Conservation (phyloP, 2,113 vertebrate species). For the Pogonocichla stellata region DNA sequence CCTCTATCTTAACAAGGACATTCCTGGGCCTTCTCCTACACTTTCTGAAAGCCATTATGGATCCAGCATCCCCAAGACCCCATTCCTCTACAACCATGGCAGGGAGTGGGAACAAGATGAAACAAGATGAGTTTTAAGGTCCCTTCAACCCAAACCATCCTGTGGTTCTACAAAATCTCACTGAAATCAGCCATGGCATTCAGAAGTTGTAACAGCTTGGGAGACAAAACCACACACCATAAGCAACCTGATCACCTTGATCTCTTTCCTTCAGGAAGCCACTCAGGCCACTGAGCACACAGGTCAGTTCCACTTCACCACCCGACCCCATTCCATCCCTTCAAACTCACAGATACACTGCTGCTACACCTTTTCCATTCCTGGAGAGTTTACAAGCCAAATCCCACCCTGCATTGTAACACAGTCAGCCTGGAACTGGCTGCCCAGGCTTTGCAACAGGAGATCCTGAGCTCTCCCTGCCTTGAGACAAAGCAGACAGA, state of each 20-base stretch:
- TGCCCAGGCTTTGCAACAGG: not conserved
- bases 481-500: not conserved
- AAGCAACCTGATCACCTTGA: not conserved
- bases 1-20: not conserved
- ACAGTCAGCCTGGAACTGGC: not conserved
- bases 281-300: not conserved
- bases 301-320: not conserved
- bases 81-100: rapidly evolving
- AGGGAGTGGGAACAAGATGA: not conserved
- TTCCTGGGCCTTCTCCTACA: not conserved
- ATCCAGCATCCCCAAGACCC: not conserved
- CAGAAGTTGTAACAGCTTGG: not conserved
- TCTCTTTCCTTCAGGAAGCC: not conserved
- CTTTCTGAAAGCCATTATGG: not conserved
- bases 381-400: not conserved
- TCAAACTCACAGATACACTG: rapidly evolving
- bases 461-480: rapidly evolving
- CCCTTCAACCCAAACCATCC: not conserved
- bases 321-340: not conserved
- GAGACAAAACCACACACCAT: not conserved
- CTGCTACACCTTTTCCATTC: not conserved
- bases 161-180: not conserved
- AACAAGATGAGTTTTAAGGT: not conserved
- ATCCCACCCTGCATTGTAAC: not conserved
- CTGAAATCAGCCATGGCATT: rapidly evolving